A percentile compares a stretch with the other conserved stretches of the same genome.
Evolutionary conservation across 2,113 vertebrate genomes (phyloP).

Genomic region (Podarcis raffonei): DNA sequence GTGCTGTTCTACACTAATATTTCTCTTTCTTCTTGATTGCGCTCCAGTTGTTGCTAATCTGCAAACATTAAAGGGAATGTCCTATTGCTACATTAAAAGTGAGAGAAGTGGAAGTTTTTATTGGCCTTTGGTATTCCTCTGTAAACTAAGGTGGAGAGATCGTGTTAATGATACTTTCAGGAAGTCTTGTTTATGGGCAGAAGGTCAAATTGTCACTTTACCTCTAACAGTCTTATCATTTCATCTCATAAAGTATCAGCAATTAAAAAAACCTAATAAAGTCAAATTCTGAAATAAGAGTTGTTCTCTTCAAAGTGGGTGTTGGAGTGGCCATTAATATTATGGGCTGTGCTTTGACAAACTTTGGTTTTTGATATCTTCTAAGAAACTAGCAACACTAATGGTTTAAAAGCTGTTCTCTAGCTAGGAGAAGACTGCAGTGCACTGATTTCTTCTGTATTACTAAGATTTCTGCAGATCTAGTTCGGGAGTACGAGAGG

Average conservation of each 20-base stretch:
- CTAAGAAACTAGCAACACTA: rapidly evolving
- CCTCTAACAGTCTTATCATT: not conserved
- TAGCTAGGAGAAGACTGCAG: not conserved
- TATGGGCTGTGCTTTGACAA: not conserved
- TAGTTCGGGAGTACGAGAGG: not conserved
- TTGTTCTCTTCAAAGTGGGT: not conserved
- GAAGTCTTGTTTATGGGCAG: conserved; percentile 17
- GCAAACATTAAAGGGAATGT: conserved; percentile 55
- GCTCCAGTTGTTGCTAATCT: conserved; percentile 44
- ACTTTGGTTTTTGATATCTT: not conserved
- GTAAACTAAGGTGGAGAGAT: conserved; percentile 51
- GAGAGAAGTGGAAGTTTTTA: conserved; percentile 44
- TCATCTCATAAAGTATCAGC: conserved; percentile 10
- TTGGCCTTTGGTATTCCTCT: conserved; percentile 52
- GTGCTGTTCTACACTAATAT: conserved; percentile 33
- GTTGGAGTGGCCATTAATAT: not conserved
- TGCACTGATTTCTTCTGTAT: not conserved
- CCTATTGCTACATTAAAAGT: conserved; percentile 51
- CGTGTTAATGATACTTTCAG: conserved; percentile 44
- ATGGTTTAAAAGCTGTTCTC: not conserved
- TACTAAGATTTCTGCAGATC: conserved; percentile 3
- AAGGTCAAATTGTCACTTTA: conserved; percentile 12
- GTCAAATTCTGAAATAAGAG: conserved; percentile 33
- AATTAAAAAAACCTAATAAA: conserved; percentile 3
- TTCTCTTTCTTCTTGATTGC: conserved; percentile 35